These are phyloP conservation scores for Mellilla xanthometata DNA, from an alignment of 2,888 invertebrate genomes.

Conservation along the genomic window DNA sequence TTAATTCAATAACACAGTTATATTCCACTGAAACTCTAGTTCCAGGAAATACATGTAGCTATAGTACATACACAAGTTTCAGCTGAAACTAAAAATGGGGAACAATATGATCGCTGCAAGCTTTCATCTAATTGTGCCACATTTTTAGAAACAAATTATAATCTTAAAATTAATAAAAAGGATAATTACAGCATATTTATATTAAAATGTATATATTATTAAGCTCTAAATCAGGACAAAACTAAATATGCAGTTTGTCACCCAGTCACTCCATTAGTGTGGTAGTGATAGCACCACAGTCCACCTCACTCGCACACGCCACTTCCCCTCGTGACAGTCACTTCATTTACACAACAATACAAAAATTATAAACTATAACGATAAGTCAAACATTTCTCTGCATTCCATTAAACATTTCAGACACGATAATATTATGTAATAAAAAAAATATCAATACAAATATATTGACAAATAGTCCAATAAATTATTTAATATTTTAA, in stretches of 20 bases:
- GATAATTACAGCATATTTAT: slow-evolving; percentile 77
- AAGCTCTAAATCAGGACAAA: slow-evolving; percentile 80
- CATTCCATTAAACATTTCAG: slow-evolving; percentile 3
- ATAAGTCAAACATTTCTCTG: slow-evolving; percentile 13
- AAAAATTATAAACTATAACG: slow-evolving; percentile 17
- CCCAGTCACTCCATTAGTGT: slow-evolving; percentile 64
- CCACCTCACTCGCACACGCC: slow-evolving; percentile 49
- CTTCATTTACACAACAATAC: slow-evolving; percentile 33
- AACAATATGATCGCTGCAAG: slow-evolving; percentile 38
- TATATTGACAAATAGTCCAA: too few relatives aligned
- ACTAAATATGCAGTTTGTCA: slow-evolving; percentile 71
- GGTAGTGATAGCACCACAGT: slow-evolving; percentile 73
- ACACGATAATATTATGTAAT: slow-evolving; percentile 1
- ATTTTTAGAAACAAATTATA: slow-evolving; percentile 52
- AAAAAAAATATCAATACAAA: slow-evolving; percentile 7
- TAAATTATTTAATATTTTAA: slow-evolving; percentile 22
- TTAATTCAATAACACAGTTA: slow-evolving; percentile 73
- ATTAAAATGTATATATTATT: slow-evolving; percentile 73
- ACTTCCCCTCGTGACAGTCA: slow-evolving; percentile 56
- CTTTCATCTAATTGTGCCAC: slow-evolving; percentile 38
- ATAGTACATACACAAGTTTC: slow-evolving; percentile 67
- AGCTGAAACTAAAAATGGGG: slow-evolving; percentile 45
- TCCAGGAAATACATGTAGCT: slow-evolving; percentile 54
- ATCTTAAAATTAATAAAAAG: slow-evolving; percentile 73
- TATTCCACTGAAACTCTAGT: slow-evolving; percentile 65